These are phyloP conservation scores for Brenthis ino DNA, from an alignment of 2,888 invertebrate genomes.

Conservation along the genomic window DNA sequence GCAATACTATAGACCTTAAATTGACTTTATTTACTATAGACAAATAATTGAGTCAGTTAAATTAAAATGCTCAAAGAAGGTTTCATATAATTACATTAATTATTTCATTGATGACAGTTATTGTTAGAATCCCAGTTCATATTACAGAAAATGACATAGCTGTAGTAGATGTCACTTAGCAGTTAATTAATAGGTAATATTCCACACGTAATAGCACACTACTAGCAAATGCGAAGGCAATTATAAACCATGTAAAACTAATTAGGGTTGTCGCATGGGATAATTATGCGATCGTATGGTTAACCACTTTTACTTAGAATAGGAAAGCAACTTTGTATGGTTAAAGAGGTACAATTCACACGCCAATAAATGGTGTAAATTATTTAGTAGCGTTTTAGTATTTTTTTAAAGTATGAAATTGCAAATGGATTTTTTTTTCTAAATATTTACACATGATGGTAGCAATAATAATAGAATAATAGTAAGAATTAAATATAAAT, in stretches of 20 bases:
- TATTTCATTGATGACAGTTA: neutral
- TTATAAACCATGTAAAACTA: slow-evolving; percentile 35
- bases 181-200: slow-evolving; percentile 34
- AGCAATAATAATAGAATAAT: no score
- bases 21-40: no score
- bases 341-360: slow-evolving; percentile 9
- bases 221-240: slow-evolving; percentile 22
- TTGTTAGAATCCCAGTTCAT: neutral
- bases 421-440: no score
- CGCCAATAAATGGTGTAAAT: neutral
- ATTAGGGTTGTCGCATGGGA: slow-evolving; percentile 37
- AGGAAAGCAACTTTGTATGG: slow-evolving; percentile 27
- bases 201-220: slow-evolving; percentile 34
- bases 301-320: slow-evolving; percentile 28
- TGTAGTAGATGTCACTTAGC: slow-evolving; percentile 21
- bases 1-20: no score
- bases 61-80: no score
- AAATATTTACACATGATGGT: no score
- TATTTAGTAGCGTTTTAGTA: neutral
- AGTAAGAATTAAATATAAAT: neutral
- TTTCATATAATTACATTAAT: neutral
- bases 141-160: neutral
- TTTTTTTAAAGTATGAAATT: no score
- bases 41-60: no score
- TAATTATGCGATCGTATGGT: slow-evolving; percentile 24